Conservation (phyloP, 2,797 vertebrate species). For the Argentina silus region DNA sequence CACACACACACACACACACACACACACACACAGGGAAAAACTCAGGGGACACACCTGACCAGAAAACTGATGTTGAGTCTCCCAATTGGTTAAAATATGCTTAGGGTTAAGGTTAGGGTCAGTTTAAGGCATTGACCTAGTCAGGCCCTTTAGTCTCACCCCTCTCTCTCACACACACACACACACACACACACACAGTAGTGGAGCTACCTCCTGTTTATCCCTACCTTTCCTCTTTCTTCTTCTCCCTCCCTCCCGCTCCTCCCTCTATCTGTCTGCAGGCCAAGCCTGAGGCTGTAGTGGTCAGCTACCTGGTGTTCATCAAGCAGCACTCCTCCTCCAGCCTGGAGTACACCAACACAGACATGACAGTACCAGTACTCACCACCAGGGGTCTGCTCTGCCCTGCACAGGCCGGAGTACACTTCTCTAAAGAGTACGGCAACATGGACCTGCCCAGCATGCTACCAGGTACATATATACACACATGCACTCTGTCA, state of each 20-base stretch:
- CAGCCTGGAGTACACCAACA: slow-evolving; percentile 61
- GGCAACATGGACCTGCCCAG: slow-evolving; percentile 73
- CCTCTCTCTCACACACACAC: neutral
- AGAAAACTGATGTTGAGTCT: too few species aligned
- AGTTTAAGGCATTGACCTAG: too few species aligned
- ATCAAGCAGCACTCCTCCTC: slow-evolving; percentile 77
- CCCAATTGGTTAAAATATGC: too few species aligned
- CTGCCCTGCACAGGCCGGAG: slow-evolving; percentile 62
- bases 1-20: neutral
- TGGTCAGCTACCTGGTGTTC: slow-evolving; percentile 81
- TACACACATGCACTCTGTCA: neutral
- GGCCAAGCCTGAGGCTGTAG: slow-evolving; percentile 71
- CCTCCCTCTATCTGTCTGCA: slow-evolving; percentile 27
- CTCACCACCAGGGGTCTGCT: slow-evolving; percentile 78
- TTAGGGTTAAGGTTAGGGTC: too few species aligned
- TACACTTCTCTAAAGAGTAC: slow-evolving; percentile 80
- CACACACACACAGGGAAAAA: too few species aligned
- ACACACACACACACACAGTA: neutral
- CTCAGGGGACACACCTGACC: too few species aligned
- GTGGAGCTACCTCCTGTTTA: neutral
- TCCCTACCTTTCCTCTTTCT: neutral
- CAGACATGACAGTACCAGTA: slow-evolving; percentile 67
- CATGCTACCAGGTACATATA: slow-evolving; percentile 73
- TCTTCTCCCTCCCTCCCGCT: neutral
- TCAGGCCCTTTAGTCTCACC: too few species aligned